Conservation (phyloP, 2,797 vertebrate genomes). For the Crocodylus rhombifer region DNA sequence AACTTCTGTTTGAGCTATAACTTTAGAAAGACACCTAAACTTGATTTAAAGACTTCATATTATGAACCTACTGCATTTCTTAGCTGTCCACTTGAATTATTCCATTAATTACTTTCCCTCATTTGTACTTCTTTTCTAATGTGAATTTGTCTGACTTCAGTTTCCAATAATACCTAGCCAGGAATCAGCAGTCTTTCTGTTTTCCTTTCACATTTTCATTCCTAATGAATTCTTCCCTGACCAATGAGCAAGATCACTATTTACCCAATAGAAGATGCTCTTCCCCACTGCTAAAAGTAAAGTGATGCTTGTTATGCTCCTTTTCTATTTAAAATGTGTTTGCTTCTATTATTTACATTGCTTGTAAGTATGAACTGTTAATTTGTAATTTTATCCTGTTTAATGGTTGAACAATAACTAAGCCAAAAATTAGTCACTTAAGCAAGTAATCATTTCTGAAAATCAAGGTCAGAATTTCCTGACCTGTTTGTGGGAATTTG, state of each 20-base stretch:
- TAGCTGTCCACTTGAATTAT: not conserved
- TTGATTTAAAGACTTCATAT: not conserved
- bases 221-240: not conserved
- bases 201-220: not conserved
- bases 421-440: not conserved
- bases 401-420: not conserved
- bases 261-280: not conserved
- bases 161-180: not conserved
- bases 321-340: not conserved
- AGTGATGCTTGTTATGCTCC: not conserved
- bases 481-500: not conserved
- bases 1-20: not conserved
- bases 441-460: not conserved
- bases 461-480: not conserved
- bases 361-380: not conserved
- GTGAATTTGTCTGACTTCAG: not conserved
- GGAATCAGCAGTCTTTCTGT: not conserved
- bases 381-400: not conserved
- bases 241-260: not conserved
- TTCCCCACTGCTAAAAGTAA: not conserved
- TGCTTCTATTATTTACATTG: not conserved
- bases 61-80: not conserved
- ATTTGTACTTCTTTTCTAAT: not conserved
- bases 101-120: not conserved
- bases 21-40: not conserved